These are phyloP conservation scores for Falco naumanni DNA, from an alignment of 2,797 vertebrate species.

Conservation along the genomic window DNA sequence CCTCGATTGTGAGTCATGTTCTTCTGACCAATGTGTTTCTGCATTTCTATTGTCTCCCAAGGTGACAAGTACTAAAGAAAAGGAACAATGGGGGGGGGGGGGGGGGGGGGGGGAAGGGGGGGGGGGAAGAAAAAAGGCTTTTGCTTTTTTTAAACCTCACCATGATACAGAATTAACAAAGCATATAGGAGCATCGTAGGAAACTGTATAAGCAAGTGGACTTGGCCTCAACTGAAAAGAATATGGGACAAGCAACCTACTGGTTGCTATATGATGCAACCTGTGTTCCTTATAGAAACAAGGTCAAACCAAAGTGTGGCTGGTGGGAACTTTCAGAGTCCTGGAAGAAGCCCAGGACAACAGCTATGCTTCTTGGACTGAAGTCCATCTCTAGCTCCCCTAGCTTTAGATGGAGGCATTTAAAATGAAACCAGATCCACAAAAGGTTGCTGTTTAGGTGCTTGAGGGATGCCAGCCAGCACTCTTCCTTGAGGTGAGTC, in stretches of 20 bases:
- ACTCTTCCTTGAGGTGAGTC: background rate
- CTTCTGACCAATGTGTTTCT: background rate
- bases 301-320: background rate
- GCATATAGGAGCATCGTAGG: background rate
- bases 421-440: background rate
- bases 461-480: background rate
- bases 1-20: background rate
- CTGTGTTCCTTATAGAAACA: background rate
- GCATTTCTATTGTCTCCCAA: constrained; percentile 16
- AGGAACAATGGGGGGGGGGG: background rate
- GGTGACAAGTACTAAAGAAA: constrained; percentile 3
- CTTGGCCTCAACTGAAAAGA: background rate
- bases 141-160: background rate
- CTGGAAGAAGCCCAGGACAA: background rate
- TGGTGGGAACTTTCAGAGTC: background rate
- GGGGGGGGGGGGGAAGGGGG: too few relatives aligned
- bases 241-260: background rate
- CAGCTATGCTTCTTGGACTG: background rate
- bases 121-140: too few relatives aligned
- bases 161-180: background rate
- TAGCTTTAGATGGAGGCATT: background rate
- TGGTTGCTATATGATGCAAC: background rate
- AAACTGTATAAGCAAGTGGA: background rate
- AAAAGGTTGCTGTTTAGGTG: background rate
- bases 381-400: background rate